These are phyloP conservation scores for Formicarius rufipectus DNA, from an alignment of 2,113 vertebrate species.

Conservation along the genomic window DNA sequence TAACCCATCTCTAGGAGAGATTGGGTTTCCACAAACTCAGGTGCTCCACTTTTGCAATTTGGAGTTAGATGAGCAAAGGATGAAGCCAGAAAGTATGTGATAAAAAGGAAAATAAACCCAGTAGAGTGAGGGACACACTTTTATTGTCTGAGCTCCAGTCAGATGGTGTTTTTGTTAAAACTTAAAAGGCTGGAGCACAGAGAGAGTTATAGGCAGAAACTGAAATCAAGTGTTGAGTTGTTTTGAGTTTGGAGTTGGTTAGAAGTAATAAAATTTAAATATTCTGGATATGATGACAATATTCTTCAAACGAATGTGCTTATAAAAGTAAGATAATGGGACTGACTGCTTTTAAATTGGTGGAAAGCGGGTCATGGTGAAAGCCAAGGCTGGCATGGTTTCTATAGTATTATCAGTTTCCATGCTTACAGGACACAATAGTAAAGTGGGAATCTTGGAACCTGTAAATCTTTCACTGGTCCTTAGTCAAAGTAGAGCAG, in stretches of 20 bases:
- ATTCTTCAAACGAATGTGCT: neutral
- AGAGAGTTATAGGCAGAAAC: neutral
- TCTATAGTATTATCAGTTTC: slow-evolving; percentile 58
- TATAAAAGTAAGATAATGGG: slow-evolving; percentile 24
- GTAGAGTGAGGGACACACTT: neutral
- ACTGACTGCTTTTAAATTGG: slow-evolving; percentile 13
- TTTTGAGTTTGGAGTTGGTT: neutral
- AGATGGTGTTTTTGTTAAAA: neutral
- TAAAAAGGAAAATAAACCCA: slow-evolving; percentile 7
- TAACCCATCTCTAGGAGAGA: neutral
- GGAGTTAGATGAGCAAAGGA: neutral
- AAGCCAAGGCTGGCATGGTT: slow-evolving; percentile 45
- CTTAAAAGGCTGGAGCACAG: neutral
- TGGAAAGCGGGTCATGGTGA: slow-evolving; percentile 51
- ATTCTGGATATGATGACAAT: neutral
- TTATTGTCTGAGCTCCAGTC: neutral
- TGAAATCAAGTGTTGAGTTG: neutral
- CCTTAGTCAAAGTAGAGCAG: slow-evolving; percentile 17
- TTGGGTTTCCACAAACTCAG: neutral
- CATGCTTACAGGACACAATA: slow-evolving; percentile 59
- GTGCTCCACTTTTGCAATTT: neutral
- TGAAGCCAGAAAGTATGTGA: neutral
- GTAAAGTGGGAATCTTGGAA: slow-evolving; percentile 28
- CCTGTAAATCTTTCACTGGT: slow-evolving; percentile 71
- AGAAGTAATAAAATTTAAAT: slow-evolving; percentile 10